Evolutionary conservation across 2,888 invertebrate species (phyloP).

Genomic region (Sphinx pinastri): DNA sequence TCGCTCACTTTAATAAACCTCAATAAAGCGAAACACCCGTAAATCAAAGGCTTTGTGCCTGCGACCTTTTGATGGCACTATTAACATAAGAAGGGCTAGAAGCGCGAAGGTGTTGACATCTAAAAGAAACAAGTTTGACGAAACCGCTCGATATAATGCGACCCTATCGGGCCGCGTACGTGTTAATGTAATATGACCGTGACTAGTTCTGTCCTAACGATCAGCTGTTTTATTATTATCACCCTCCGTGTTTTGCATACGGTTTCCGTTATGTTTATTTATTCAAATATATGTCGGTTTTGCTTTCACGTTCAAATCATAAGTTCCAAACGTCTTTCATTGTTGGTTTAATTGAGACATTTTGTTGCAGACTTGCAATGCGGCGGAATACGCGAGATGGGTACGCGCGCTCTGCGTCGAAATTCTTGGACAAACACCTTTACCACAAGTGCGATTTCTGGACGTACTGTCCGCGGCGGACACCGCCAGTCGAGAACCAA

Average conservation of each 20-base stretch:
- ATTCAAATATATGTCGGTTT: conserved; percentile 33
- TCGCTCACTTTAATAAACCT: conserved; percentile 73
- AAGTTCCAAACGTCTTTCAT: conserved; percentile 46
- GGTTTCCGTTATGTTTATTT: conserved; percentile 44
- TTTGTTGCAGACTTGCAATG: conserved; percentile 87
- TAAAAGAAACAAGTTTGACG: conserved; percentile 70
- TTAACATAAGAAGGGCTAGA: conserved; percentile 81
- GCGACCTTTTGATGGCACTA: conserved; percentile 71
- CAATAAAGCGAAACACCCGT: conserved; percentile 74
- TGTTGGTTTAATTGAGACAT: conserved; percentile 41
- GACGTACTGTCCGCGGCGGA: conserved; percentile 87
- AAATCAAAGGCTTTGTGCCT: conserved; percentile 77
- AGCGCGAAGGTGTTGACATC: conserved; percentile 79
- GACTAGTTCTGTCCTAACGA: conserved; percentile 54
- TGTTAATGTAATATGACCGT: conserved; percentile 55
- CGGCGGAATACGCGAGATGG: conserved; percentile 89
- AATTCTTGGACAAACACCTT: conserved; percentile 89
- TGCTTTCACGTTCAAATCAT: conserved; percentile 44
- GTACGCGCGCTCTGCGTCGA: conserved; percentile 89
- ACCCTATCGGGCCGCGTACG: conserved; percentile 32
- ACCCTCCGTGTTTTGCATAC: conserved; percentile 48
- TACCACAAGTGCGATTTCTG: conserved; percentile 88
- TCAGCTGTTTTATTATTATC: conserved; percentile 57
- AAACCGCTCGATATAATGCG: conserved; percentile 37
- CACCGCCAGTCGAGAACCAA: conserved; percentile 70